Base-by-base conservation (phyloP, 2,113 vertebrate genomes). In the Cheirogaleus medius region DNA sequence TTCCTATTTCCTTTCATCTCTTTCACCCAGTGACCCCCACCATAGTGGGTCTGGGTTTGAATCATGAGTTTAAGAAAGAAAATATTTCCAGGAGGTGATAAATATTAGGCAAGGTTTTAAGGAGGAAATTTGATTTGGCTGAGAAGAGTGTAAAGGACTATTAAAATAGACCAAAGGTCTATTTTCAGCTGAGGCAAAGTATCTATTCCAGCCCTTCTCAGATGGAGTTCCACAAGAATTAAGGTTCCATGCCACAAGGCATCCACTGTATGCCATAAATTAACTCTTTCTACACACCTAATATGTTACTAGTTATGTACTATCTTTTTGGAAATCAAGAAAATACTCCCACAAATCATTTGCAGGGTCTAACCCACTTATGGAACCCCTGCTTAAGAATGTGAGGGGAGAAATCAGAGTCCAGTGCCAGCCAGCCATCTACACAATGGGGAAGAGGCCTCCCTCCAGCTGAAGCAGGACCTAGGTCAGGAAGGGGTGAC, bases 21-120 rank as follows among this genome's bases (percentile, higher is more conserved):
- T 93, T 69, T 77, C 10, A 90, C 63, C 32, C 29, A 54, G 14
- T 17, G n/a, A 82, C 18, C 34, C 21, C 18, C 42, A 47, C 47
- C n/a, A 58, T 32, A 83, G 34, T 64, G 8, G n/a, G 32, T 73
- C 81, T 93, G 44, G 39, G 23, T 73, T 90, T 29, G 76, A 64
- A 71, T 86, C 58, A 58, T 8, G 64, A 8, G 20, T 37, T 86
- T 93, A 77, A 81, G 87, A 68, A 76, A 63, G 52, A 85, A 84
- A 90, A 49, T 7, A 91, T 58, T 88, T 42, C 37, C 34, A 81
- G 37, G 54, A 77, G 47, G 44, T 47, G 54, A 20, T 56, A 94
- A 94, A 90, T 73, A 78, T 85, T 63, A 84, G 47, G 27, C 49
- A 85, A 93, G 34, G 23, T 74, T 97, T 92, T 90, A 27, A 71